phyloP scores from a whole-genome alignment of 2,888 invertebrate species.

The Hermodice carunculata region DNA sequence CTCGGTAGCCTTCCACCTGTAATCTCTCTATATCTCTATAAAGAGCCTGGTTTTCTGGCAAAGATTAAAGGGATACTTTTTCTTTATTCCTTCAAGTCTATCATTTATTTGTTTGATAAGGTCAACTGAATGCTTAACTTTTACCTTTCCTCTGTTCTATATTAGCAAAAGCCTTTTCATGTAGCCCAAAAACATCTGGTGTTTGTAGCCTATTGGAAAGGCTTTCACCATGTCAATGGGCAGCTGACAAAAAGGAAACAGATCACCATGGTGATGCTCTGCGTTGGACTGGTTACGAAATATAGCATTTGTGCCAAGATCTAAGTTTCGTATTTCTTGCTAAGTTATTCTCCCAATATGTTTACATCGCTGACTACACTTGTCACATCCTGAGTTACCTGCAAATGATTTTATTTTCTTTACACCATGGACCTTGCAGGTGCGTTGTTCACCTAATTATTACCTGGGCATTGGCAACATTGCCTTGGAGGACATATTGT shows the following conservation, averaged over 20 bases:
- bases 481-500: neutral
- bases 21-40: no score
- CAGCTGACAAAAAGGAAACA: conserved; percentile 12
- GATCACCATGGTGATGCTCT: conserved; percentile 4
- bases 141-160: no score
- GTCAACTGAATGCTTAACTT: no score
- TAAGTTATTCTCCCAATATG: conserved; percentile 9
- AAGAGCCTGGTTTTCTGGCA: no score
- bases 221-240: conserved; percentile 16
- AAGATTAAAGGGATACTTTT: no score
- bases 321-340: neutral
- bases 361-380: conserved; percentile 18
- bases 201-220: conserved; percentile 11
- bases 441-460: conserved; percentile 27
- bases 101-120: no score
- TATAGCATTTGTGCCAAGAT: neutral
- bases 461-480: neutral
- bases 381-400: conserved; percentile 33
- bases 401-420: conserved; percentile 24
- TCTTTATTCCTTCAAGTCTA: no score
- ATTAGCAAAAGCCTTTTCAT: no score
- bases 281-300: neutral
- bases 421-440: conserved; percentile 30
- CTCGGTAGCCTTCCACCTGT: no score
- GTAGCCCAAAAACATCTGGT: no score